phyloP scores from a whole-genome alignment of 2,797 vertebrate species.

The Sebastolobus alascanus region DNA sequence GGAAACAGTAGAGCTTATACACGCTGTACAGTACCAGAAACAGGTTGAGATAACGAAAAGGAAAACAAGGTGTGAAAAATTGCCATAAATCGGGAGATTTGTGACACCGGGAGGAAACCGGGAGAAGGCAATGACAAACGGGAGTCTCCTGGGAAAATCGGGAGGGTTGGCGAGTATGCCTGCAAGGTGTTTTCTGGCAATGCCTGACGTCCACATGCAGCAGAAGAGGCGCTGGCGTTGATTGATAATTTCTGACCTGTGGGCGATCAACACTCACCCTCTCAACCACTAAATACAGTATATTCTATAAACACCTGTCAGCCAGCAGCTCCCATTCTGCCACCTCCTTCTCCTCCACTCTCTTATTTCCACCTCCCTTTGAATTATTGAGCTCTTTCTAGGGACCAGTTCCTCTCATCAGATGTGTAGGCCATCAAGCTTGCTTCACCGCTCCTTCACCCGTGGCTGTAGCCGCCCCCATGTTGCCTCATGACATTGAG shows the following conservation, averaged over 20 bases:
- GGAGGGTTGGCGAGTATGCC: background rate
- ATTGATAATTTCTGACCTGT: slow-evolving; percentile 60
- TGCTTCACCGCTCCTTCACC: slow-evolving; percentile 82
- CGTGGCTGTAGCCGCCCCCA: slow-evolving; percentile 65
- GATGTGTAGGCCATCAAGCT: slow-evolving; percentile 81
- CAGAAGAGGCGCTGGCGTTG: slow-evolving; percentile 38
- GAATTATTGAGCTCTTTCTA: slow-evolving; percentile 85
- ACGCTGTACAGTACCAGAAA: no score
- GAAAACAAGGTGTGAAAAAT: no score
- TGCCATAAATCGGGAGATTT: no score
- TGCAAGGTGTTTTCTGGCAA: slow-evolving; percentile 53
- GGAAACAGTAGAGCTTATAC: no score
- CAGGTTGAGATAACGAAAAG: no score
- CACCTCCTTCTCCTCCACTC: slow-evolving; percentile 39
- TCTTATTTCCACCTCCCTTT: slow-evolving; percentile 59
- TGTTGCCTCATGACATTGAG: slow-evolving; percentile 79
- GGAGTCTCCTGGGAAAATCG: no score
- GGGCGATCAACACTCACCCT: slow-evolving; percentile 32
- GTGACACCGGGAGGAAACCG: no score
- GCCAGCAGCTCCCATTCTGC: slow-evolving; percentile 44
- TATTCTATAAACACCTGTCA: slow-evolving; percentile 61
- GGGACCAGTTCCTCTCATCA: slow-evolving; percentile 76
- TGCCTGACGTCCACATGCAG: slow-evolving; percentile 37
- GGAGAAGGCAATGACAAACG: no score
- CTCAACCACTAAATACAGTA: slow-evolving; percentile 27